Evolutionary conservation across 2,113 vertebrate genomes (phyloP), one percentile per base, ranked within the genome.

Genomic region (Heterocephalus glaber): DNA sequence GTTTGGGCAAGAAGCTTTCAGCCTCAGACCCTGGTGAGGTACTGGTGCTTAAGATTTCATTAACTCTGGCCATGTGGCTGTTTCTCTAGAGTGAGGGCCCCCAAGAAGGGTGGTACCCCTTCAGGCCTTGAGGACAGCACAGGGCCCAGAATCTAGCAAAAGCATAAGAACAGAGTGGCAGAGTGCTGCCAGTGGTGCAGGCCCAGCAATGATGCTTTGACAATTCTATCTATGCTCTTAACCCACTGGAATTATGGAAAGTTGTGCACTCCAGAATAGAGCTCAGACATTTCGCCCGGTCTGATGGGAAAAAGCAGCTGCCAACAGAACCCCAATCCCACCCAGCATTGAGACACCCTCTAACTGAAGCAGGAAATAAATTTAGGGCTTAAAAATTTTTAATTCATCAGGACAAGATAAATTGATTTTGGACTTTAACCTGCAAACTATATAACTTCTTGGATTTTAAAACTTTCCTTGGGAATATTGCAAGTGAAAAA

Each of bases 151-250:
- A 60, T 20, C 19, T 5, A 58, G 47, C n/a, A 52, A 70, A 83
- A 7, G 4, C 3, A 1, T 4, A 7, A 68, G 52, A n/a, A 54
- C 60, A 3, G 22, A 33, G 17, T 14, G 24, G 35, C 22, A 24
- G 2, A 20, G 30, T 28, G 33, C 61, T 2, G 12, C 26, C 47
- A 63, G 24, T 16, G 0, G 0, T 10, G 35, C 2, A 0, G 20
- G 30, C 26, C 44, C 35, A 76, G n/a, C 63, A 52, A 49, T 0
- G 8, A 14, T 41, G 24, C 72, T 41, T 60, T 20, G 82, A 33
- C 5, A 20, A 63, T 7, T 11, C 60, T 14, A 47, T 24, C 47
- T 44, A 3, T 20, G n/a, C 44, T 44, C 3, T 28, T 8, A 88
- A 61, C 26, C 49, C 16, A 5, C 10, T n/a, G 11, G 13, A 88